phyloP scores from a whole-genome alignment of 2,888 invertebrate genomes.

The Cosmia trapezina region DNA sequence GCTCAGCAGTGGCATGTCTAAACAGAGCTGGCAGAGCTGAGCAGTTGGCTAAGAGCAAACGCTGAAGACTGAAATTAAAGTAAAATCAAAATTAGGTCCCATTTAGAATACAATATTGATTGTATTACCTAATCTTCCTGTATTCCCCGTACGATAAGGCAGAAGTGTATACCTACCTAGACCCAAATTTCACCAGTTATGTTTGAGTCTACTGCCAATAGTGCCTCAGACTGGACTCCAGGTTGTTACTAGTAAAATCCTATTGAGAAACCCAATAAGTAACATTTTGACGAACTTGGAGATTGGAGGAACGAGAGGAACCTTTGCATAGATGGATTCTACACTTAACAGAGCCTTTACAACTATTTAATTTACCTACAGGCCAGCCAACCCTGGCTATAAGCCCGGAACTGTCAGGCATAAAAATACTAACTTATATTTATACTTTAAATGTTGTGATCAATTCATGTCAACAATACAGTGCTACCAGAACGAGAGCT shows the following conservation, averaged over 20 bases:
- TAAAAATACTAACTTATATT: constrained; percentile 8
- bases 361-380: background rate
- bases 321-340: background rate
- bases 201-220: background rate
- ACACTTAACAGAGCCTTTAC: background rate
- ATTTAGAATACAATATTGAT: background rate
- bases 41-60: background rate
- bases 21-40: background rate
- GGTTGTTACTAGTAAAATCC: too few relatives aligned
- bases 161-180: too few relatives aligned
- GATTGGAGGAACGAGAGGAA: background rate
- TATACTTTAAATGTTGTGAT: constrained; percentile 19
- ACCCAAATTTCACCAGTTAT: background rate
- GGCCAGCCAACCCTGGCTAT: background rate
- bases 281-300: background rate
- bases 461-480: constrained; percentile 39
- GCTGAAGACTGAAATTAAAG: background rate
- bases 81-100: background rate
- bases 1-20: too few relatives aligned
- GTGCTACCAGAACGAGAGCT: constrained; percentile 40
- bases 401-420: background rate
- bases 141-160: too few relatives aligned
- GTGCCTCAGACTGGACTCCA: background rate
- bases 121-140: background rate
- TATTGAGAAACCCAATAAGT: background rate